phyloP scores from a whole-genome alignment of 1,140 invertebrate species.

The Pachypsylla venusta region DNA sequence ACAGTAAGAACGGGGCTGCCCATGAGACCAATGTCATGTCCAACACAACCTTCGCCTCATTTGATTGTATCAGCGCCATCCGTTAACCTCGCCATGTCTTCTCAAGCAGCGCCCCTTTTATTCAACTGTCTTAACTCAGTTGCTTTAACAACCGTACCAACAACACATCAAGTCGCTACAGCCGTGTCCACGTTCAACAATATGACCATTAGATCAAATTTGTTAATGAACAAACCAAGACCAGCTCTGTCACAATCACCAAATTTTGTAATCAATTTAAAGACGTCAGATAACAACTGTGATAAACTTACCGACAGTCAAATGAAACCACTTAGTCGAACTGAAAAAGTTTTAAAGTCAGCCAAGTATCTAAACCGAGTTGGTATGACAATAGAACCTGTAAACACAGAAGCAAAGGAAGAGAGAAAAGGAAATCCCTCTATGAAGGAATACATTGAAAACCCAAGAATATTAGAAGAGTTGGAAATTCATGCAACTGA shows the following conservation, averaged over 20 bases:
- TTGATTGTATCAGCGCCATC: background rate
- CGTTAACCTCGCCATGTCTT: background rate
- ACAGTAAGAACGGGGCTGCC: background rate
- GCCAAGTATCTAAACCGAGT: background rate
- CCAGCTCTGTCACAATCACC: no score
- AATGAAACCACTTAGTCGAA: background rate
- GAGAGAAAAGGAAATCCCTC: background rate
- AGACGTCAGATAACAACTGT: no score
- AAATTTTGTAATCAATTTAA: no score
- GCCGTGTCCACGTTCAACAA: background rate
- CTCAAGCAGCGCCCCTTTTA: background rate
- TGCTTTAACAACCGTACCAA: background rate
- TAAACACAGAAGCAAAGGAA: background rate
- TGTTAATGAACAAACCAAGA: conserved; percentile 1
- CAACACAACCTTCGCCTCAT: background rate
- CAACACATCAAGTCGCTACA: background rate
- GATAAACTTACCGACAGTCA: background rate
- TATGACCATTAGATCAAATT: background rate
- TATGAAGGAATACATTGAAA: conserved; percentile 1
- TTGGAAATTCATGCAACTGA: background rate
- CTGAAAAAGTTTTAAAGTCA: conserved; percentile 8
- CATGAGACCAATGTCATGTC: background rate
- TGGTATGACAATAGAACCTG: background rate
- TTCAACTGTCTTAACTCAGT: no score
- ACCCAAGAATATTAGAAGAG: background rate